Percentiles rank a stretch among this genome's conserved stretches.
Conservation (phyloP, 1,140 invertebrate genomes). For the Cecropterus lyciades region DNA sequence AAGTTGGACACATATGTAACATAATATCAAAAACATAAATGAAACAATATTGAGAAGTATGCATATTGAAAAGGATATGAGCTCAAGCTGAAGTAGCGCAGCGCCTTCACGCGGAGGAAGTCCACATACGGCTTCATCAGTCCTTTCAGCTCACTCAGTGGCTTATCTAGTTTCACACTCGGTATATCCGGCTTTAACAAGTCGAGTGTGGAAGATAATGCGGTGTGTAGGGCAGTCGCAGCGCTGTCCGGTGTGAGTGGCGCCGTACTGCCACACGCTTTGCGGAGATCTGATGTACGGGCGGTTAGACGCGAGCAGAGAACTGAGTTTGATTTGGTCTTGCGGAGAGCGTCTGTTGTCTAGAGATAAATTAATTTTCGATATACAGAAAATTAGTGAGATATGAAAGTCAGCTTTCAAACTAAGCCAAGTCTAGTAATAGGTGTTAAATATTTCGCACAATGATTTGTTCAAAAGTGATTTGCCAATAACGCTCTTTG, state of each 20-base stretch:
- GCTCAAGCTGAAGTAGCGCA: slow-evolving; percentile 70
- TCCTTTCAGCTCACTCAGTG: slow-evolving; percentile 53
- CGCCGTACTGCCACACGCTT: slow-evolving; percentile 67
- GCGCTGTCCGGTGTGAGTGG: slow-evolving; percentile 70
- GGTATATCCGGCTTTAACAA: slow-evolving; percentile 72
- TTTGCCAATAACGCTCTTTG: no score
- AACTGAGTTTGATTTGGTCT: slow-evolving; percentile 62
- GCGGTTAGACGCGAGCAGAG: slow-evolving; percentile 61
- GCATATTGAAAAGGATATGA: slow-evolving; percentile 77
- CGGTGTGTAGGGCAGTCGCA: slow-evolving; percentile 70
- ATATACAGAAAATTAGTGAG: no score
- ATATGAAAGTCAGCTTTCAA: no score
- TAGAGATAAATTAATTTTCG: no score
- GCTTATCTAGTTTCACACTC: slow-evolving; percentile 56
- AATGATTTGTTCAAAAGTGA: no score
- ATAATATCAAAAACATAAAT: no score
- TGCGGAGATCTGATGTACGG: slow-evolving; percentile 68
- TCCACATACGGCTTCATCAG: slow-evolving; percentile 65
- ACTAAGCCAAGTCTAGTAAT: no score
- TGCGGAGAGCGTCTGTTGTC: slow-evolving; percentile 72
- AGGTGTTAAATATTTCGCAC: no score
- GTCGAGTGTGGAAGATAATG: slow-evolving; percentile 62
- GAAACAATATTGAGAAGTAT: not conserved
- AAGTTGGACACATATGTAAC: no score
- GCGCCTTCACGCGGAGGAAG: slow-evolving; percentile 68